Conservation (phyloP, 2,113 vertebrate genomes). For the Strix aluco region DNA sequence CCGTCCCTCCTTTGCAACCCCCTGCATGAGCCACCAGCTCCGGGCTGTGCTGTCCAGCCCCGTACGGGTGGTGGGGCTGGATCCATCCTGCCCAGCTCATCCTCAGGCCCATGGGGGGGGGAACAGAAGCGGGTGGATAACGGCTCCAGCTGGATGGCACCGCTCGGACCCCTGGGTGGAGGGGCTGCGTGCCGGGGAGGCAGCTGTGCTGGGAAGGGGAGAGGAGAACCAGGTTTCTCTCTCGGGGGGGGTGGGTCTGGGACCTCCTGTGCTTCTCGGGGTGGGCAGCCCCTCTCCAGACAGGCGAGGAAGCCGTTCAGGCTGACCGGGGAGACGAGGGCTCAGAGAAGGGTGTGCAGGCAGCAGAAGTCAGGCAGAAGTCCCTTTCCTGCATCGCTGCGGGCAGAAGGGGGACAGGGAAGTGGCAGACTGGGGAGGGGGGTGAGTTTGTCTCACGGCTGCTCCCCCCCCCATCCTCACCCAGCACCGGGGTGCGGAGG, state of each 20-base stretch:
- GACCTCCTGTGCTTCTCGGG: not conserved
- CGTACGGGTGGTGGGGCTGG: not conserved
- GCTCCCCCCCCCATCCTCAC: not conserved
- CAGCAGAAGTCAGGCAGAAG: not conserved
- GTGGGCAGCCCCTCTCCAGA: not conserved
- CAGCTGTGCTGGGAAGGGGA: not conserved
- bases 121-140: accelerated
- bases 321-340: not conserved
- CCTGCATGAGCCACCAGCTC: not conserved
- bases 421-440: not conserved
- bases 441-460: not conserved
- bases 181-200: not conserved
- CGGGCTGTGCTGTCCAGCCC: not conserved
- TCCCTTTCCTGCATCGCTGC: not conserved
- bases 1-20: not conserved
- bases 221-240: not conserved
- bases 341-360: not conserved
- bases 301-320: not conserved
- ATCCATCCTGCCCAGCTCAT: not conserved
- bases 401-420: not conserved
- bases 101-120: not conserved
- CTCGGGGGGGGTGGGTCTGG: not conserved
- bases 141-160: not conserved
- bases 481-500: not conserved
- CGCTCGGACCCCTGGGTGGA: not conserved